phyloP scores from a whole-genome alignment of 2,888 invertebrate genomes.

The Luperina testacea region DNA sequence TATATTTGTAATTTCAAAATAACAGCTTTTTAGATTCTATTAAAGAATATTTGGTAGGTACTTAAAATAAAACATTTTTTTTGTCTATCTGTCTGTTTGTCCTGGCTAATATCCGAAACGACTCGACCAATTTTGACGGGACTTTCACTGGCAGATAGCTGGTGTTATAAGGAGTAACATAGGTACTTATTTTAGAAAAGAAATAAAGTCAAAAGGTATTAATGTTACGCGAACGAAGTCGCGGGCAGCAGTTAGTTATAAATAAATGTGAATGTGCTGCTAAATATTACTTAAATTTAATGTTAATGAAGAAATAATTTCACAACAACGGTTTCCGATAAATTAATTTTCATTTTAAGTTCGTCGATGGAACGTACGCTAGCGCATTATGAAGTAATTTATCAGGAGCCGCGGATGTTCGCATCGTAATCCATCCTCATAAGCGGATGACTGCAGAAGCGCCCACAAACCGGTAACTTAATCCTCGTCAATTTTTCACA shows the following conservation, averaged over 20 bases:
- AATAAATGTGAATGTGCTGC: conserved; percentile 18
- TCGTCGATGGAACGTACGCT: conserved; percentile 52
- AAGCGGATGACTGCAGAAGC: conserved; percentile 69
- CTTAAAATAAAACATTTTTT: no score
- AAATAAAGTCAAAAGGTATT: no score
- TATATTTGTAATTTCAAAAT: not conserved
- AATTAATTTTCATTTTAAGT: conserved; percentile 68
- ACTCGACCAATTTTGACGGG: not conserved
- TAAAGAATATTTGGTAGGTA: no score
- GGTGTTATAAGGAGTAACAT: not conserved
- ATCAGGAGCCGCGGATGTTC: conserved; percentile 70
- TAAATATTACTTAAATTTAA: conserved; percentile 38
- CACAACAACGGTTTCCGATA: conserved; percentile 51
- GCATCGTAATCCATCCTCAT: conserved; percentile 78
- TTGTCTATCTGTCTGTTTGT: not conserved
- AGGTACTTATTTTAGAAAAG: not conserved
- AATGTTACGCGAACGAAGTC: not conserved
- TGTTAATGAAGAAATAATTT: conserved; percentile 46
- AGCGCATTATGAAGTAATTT: conserved; percentile 74
- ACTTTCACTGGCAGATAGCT: not conserved
- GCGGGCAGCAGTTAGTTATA: not conserved
- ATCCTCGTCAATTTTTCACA: conserved; percentile 71
- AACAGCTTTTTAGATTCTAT: not conserved
- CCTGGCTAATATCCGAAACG: not conserved
- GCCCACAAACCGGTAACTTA: conserved; percentile 71